Percentiles rank a stretch among this genome's conserved stretches.
phyloP scores from a whole-genome alignment of 2,797 vertebrate genomes.

The Hapalemur alaotrensis region DNA sequence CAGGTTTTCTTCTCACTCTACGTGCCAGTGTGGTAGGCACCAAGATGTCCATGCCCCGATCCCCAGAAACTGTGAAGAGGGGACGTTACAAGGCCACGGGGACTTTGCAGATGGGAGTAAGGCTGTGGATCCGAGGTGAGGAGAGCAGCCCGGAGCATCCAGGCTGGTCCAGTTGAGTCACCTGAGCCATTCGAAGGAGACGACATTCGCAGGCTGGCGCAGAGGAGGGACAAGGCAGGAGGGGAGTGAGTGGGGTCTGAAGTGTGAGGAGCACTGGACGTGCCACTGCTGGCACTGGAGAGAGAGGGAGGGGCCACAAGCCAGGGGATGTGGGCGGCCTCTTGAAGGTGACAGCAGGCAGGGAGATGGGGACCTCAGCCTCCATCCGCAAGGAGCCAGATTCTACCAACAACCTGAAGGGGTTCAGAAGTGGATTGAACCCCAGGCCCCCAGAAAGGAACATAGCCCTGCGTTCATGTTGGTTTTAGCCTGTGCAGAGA shows the following conservation, averaged over 20 bases:
- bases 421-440: background rate
- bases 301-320: background rate
- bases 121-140: background rate
- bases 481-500: background rate
- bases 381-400: rapidly evolving
- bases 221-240: background rate
- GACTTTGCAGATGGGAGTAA: background rate
- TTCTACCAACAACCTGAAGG: background rate
- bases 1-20: background rate
- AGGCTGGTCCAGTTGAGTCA: background rate
- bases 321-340: background rate
- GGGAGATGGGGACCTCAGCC: background rate
- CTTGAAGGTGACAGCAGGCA: background rate
- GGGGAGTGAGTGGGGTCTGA: too few species aligned
- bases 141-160: background rate
- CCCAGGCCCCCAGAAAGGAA: background rate
- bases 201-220: background rate
- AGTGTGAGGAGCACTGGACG: too few species aligned
- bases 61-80: background rate
- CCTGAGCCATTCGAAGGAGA: background rate
- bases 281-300: background rate
- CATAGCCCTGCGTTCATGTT: background rate
- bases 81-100: background rate
- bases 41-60: background rate
- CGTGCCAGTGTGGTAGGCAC: too few species aligned